Conservation (phyloP, 2,797 vertebrate species). For the Phalanger gymnotis region DNA sequence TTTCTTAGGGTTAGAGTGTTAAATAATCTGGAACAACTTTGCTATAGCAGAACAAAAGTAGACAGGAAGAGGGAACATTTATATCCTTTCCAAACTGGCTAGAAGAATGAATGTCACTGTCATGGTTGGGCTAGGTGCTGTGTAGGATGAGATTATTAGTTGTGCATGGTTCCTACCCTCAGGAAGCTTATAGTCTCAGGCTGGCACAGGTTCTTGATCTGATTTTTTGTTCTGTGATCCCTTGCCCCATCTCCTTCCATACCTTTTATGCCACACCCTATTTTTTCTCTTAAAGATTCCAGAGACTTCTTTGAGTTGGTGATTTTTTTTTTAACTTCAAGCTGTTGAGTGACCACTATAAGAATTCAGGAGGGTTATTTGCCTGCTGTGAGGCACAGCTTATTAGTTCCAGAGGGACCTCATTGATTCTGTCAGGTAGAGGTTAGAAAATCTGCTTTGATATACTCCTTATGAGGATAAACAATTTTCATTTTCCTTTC, state of each 20-base stretch:
- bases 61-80: not conserved
- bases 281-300: not conserved
- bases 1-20: accelerated
- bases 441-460: not conserved
- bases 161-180: not conserved
- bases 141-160: not conserved
- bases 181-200: not conserved
- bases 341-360: not conserved
- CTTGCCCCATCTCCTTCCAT: not conserved
- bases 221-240: not conserved
- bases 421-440: not conserved
- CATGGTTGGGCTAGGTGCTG: not conserved
- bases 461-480: not conserved
- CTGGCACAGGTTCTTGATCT: not conserved
- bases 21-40: accelerated
- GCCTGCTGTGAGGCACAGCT: not conserved
- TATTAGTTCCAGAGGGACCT: accelerated
- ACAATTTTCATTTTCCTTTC: not conserved
- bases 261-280: not conserved
- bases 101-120: not conserved
- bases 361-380: not conserved
- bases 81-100: not conserved
- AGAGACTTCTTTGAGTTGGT: not conserved
- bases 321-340: not conserved
- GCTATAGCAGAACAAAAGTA: accelerated